Percentiles rank a stretch among this genome's conserved stretches.
Evolutionary conservation across 2,113 vertebrate species (phyloP).

Genomic region (Calidris pygmaea): DNA sequence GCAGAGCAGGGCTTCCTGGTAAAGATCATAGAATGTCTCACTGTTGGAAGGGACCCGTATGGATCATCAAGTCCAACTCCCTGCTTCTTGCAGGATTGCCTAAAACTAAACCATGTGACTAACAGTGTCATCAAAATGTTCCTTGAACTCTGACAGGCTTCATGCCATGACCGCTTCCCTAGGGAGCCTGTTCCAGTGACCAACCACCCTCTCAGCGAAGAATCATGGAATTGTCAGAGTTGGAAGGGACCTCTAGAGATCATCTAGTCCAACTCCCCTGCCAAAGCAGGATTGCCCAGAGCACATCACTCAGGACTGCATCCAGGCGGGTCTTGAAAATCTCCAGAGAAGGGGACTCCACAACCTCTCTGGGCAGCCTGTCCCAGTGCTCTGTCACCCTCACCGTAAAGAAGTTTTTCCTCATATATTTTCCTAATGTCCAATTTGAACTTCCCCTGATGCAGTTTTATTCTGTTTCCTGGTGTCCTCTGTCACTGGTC

Average conservation of each 20-base stretch:
- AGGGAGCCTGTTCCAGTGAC: neutral
- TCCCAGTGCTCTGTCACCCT: no score
- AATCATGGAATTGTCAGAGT: neutral
- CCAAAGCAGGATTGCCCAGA: no score
- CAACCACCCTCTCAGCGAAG: neutral
- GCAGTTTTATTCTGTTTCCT: neutral
- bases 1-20: neutral
- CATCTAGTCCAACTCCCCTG: no score
- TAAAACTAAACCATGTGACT: neutral
- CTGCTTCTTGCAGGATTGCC: neutral
- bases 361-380: no score
- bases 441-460: neutral
- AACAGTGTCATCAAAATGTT: neutral
- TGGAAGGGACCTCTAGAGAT: no score
- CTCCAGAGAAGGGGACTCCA: no score
- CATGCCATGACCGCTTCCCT: neutral
- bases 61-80: neutral
- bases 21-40: neutral
- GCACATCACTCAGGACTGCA: no score
- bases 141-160: neutral
- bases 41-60: neutral
- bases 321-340: no score
- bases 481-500: accelerated
- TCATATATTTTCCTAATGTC: neutral
- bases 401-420: no score